Base-by-base conservation (phyloP, 2,113 vertebrate species). In the Smithornis capensis region DNA sequence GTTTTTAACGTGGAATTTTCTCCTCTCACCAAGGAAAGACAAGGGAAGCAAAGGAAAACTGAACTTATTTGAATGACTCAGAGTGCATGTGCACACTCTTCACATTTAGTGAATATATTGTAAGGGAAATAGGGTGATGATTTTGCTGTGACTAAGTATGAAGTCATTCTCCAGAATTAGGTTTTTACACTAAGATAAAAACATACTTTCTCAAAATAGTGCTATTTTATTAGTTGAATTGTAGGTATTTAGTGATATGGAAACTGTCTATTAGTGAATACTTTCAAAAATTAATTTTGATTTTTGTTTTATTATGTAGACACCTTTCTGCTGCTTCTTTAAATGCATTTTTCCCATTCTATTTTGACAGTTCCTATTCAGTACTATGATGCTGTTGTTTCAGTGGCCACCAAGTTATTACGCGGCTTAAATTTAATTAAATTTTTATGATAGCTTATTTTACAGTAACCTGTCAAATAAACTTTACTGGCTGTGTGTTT, bases 371-470 rank as follows among this genome's bases (percentile, higher is more conserved):
- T 49, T 92, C 33, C n/a, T 92, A 69, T 89, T 70, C 53, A 60
- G 15, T 55, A 56, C 25, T 55, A 69, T 33, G 33, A n/a, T 23
- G 79, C 90, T 81, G 87, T 91, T 94, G 75, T 96, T 96, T 96
- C 57, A 95, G 35, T 57, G 60, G 67, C 59, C 24, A 90, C 10
- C 3, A 71, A 84, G 76, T 71, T 95, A 92, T 96, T 93, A 73
- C 28, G 9, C 78, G 45, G 64, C 67, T 96, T 97, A 95, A 90
- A 93, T 96, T 75, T 92, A 96, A 96, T 96, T 78, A 80, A 45
- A 38, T 47, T 83, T 89, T 92, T 52, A 93, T 91, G 42, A 96
- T 77, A 56, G 35, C 59, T 93, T 92, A 47, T 50, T 78, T 94
- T 77, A 37, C 12, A 87, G 70, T 70, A 53, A 71, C 69, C 33